Evolutionary conservation across 2,797 vertebrate species (phyloP).

Genomic region (Tadarida brasiliensis): DNA sequence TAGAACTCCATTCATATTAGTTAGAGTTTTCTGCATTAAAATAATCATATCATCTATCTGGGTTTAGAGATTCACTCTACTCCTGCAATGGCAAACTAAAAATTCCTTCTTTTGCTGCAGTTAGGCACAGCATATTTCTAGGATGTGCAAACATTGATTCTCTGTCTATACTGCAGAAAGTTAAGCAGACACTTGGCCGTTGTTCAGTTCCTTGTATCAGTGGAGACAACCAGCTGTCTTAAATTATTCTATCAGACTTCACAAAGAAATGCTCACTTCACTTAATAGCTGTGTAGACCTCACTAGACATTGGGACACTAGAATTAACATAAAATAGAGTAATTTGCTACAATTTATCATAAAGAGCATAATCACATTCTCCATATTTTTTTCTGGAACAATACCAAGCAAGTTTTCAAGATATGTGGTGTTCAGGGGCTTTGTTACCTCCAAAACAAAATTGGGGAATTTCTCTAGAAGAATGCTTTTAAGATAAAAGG

Average conservation of each 20-base stretch:
- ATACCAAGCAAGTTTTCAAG: slow-evolving; percentile 24
- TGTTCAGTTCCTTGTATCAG: slow-evolving; percentile 6
- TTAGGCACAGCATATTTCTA: slow-evolving; percentile 39
- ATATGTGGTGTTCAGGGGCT: not conserved
- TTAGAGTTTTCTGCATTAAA: slow-evolving; percentile 38
- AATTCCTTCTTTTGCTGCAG: not conserved
- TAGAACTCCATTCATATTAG: slow-evolving; percentile 46
- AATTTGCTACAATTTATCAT: not conserved
- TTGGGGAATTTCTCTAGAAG: not conserved
- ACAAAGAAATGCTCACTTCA: slow-evolving; percentile 23
- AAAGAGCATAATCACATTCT: not conserved
- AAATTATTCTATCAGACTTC: slow-evolving; percentile 32
- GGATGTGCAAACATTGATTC: not conserved
- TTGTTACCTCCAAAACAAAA: slow-evolving; percentile 12
- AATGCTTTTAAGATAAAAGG: not conserved
- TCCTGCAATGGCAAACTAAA: not conserved
- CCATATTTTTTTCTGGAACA: slow-evolving; percentile 29
- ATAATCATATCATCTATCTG: not conserved
- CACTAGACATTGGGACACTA: not conserved
- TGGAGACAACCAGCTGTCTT: slow-evolving; percentile 35
- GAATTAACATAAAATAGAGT: slow-evolving; percentile 1
- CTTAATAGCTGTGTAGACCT: slow-evolving; percentile 18
- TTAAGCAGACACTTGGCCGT: slow-evolving; percentile 52
- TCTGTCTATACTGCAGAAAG: slow-evolving; percentile 4
- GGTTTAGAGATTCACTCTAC: not conserved